Evolutionary conservation across 2,113 vertebrate species (phyloP).

Genomic region (Eptesicus fuscus): DNA sequence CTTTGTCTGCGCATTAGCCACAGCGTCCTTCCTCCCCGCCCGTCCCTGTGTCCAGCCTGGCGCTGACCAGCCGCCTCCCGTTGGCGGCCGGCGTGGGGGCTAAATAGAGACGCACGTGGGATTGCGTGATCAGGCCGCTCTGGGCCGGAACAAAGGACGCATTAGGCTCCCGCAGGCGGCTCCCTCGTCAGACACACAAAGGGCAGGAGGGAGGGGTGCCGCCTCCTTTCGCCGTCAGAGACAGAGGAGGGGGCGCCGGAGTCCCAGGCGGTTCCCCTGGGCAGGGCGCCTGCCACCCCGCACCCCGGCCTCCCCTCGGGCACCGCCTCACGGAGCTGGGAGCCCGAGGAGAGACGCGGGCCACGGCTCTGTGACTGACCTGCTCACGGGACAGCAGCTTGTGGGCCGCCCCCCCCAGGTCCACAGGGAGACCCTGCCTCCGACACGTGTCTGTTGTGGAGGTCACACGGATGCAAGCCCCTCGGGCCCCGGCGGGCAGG

Average conservation of each 20-base stretch:
- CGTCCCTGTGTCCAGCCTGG: conserved; percentile 77
- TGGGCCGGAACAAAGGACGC: conserved; percentile 7
- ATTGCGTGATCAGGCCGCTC: conserved; percentile 46
- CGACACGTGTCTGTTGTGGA: fast-evolving
- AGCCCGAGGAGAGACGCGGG: fast-evolving
- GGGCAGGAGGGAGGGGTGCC: neutral
- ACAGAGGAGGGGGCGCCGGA: neutral
- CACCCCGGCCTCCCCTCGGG: neutral
- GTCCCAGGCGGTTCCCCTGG: fast-evolving
- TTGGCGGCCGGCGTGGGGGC: conserved; percentile 44
- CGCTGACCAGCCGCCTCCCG: conserved; percentile 53
- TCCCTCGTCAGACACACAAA: neutral
- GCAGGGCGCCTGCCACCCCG: neutral
- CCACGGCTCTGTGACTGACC: fast-evolving
- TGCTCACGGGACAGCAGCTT: fast-evolving
- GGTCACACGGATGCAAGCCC: fast-evolving
- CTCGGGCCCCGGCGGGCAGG: fast-evolving
- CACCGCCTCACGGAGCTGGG: neutral
- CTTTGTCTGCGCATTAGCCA: neutral
- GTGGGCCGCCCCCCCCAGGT: fast-evolving
- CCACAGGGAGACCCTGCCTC: fast-evolving
- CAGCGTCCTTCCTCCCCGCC: conserved; percentile 12
- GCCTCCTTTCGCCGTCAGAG: conserved; percentile 23
- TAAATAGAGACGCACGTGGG: conserved; percentile 46
- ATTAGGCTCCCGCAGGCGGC: conserved; percentile 20